Evolutionary conservation across 37 sponge, comb jelly and placozoan species (phyloP).

Genomic region (Tethya wilhelma): DNA sequence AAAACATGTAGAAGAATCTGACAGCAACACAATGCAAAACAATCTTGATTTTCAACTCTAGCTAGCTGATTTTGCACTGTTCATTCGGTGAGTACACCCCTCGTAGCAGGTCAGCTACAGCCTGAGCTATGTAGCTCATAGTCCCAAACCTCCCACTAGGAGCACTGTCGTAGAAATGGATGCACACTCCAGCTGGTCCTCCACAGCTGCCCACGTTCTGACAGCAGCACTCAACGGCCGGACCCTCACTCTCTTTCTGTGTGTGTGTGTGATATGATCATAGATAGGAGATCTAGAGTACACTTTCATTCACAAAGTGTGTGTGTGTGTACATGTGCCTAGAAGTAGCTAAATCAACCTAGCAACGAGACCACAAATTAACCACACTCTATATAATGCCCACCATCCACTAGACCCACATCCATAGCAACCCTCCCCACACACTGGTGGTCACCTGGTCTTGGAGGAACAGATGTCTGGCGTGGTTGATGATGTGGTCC

Average conservation of each 20-base stretch:
- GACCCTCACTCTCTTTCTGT: constrained; percentile 25
- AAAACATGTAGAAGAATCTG: no score
- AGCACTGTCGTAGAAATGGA: constrained; percentile 88
- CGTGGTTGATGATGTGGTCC: constrained; percentile 55
- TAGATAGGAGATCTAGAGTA: no score
- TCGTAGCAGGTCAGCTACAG: constrained; percentile 57
- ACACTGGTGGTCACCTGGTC: constrained; percentile 62
- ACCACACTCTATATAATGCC: no score
- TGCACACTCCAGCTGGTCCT: constrained; percentile 50
- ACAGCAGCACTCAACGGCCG: constrained; percentile 61
- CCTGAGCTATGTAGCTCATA: constrained; percentile 82
- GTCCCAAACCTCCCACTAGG: constrained; percentile 95
- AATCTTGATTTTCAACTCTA: no score
- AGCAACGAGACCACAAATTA: no score
- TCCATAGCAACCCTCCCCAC: not conserved
- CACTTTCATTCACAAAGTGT: no score
- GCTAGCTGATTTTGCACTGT: constrained; percentile 52
- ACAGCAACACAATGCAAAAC: no score
- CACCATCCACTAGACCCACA: no score
- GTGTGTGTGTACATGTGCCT: no score
- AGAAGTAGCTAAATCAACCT: no score
- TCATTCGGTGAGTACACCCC: constrained; percentile 21
- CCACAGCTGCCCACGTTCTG: constrained; percentile 41
- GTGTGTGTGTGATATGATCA: no score
- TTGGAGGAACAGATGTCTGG: constrained; percentile 70